These are phyloP conservation scores for Hoplias malabaricus DNA, from an alignment of 2,113 vertebrate species.

Conservation along the genomic window DNA sequence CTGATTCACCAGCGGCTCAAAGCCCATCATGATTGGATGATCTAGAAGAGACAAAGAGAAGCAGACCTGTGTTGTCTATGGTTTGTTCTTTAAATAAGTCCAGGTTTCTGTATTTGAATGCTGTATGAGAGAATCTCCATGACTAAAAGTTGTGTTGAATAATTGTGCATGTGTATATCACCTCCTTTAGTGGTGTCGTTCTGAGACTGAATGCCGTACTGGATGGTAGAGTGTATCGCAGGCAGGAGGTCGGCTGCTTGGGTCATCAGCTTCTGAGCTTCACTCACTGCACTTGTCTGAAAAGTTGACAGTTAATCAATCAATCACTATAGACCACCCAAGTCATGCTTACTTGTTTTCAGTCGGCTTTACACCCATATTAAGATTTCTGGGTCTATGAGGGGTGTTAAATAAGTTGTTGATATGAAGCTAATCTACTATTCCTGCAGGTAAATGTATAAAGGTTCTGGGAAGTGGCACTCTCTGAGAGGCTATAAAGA, in stretches of 20 bases:
- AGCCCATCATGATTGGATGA: conserved; percentile 99
- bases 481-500: too few relatives aligned
- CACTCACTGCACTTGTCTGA: conserved; percentile 91
- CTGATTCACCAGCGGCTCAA: conserved; percentile 98
- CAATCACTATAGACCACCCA: neutral
- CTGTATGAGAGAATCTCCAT: neutral
- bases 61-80: too few relatives aligned
- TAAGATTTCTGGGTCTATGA: too few relatives aligned
- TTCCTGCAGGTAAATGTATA: too few relatives aligned
- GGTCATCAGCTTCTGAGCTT: conserved; percentile 94
- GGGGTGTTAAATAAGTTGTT: too few relatives aligned
- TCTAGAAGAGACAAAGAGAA: conserved; percentile 71
- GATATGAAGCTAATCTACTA: too few relatives aligned
- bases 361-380: too few relatives aligned
- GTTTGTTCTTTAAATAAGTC: too few relatives aligned
- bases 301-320: conserved; percentile 38
- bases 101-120: neutral
- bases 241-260: conserved; percentile 92
- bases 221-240: conserved; percentile 90
- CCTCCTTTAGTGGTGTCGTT: conserved; percentile 99
- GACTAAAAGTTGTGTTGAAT: neutral
- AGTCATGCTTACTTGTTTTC: neutral
- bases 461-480: too few relatives aligned
- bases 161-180: conserved; percentile 49
- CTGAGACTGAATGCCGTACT: conserved; percentile 94